Evolutionary conservation across 2,797 vertebrate genomes (phyloP).

Genomic region (Acropternis orthonyx): DNA sequence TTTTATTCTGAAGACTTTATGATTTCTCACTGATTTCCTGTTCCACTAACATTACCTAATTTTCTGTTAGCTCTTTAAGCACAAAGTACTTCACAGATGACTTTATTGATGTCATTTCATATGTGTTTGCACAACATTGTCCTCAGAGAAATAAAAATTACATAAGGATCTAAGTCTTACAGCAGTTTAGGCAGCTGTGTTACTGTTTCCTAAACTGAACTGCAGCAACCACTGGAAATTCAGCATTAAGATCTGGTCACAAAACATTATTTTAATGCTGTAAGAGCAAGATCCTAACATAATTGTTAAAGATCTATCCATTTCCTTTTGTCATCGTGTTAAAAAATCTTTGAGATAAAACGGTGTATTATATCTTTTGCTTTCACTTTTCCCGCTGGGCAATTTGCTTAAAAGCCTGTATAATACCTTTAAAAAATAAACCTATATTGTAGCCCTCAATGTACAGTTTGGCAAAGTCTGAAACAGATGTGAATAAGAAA

Average conservation of each 20-base stretch:
- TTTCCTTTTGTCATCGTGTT: not conserved
- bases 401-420: not conserved
- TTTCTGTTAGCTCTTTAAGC: not conserved
- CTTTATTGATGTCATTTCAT: not conserved
- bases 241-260: not conserved
- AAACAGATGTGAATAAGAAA: not conserved
- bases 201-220: not conserved
- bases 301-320: not conserved
- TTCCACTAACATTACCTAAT: not conserved
- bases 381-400: not conserved
- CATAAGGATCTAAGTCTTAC: not conserved
- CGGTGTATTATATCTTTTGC: not conserved
- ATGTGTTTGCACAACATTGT: not conserved
- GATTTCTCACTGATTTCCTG: not conserved
- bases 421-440: not conserved
- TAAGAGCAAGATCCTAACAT: not conserved
- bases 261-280: not conserved
- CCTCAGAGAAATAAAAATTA: not conserved
- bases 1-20: not conserved
- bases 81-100: not conserved
- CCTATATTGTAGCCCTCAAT: not conserved
- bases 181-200: not conserved
- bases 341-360: not conserved
- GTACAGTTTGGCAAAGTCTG: not conserved
- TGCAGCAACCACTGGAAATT: not conserved